Conservation (phyloP, 1,140 invertebrate genomes). For the Drosophila orena region DNA sequence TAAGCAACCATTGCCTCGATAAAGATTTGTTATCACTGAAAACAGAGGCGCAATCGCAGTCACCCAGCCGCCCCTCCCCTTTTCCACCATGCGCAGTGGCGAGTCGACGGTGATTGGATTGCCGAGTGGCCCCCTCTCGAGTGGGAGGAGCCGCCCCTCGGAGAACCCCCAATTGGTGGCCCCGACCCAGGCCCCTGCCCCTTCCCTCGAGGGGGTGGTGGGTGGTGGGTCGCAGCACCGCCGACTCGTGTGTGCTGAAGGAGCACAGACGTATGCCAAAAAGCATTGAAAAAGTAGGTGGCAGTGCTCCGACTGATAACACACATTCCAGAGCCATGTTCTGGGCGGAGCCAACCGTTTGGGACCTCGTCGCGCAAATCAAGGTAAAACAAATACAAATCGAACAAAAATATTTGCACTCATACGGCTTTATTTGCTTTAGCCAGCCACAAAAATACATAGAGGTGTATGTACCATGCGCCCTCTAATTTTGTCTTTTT, state of each 20-base stretch:
- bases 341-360: constrained; percentile 56
- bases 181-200: constrained; percentile 9
- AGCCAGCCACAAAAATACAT: constrained; percentile 35
- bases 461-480: constrained; percentile 5
- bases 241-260: constrained; percentile 34
- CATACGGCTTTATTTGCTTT: constrained; percentile 51
- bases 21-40: constrained; percentile 84
- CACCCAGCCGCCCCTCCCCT: constrained; percentile 1
- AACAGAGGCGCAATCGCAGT: constrained; percentile 78
- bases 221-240: not conserved
- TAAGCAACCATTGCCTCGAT: constrained; percentile 78
- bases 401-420: constrained; percentile 77
- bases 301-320: constrained; percentile 36
- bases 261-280: constrained; percentile 58
- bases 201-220: constrained; percentile 9
- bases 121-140: constrained; percentile 23
- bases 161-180: constrained; percentile 49
- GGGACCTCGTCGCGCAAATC: constrained; percentile 54
- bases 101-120: constrained; percentile 73
- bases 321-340: constrained; percentile 58
- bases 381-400: constrained; percentile 82
- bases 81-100: constrained; percentile 71
- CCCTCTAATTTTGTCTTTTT: constrained; percentile 9
- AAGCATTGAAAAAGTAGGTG: constrained; percentile 9
- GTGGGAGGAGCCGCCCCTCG: constrained; percentile 69